Conservation (phyloP, 1,140 invertebrate genomes). For the Procambarus clarkii region DNA sequence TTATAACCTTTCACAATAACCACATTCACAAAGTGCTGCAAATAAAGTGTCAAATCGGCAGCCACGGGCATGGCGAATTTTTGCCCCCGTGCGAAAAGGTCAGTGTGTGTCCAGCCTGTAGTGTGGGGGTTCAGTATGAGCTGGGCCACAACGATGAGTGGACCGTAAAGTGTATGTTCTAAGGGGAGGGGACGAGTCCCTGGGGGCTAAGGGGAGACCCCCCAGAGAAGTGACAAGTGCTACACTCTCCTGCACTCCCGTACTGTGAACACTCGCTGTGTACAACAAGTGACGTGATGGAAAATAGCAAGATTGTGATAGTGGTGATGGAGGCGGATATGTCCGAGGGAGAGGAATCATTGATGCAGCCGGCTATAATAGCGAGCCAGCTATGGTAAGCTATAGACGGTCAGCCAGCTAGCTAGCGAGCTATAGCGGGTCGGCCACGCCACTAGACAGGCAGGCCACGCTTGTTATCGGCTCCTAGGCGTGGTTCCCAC, state of each 20-base stretch:
- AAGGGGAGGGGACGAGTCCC: neutral
- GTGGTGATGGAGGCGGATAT: neutral
- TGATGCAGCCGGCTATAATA: too few relatives aligned
- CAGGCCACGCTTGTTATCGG: neutral
- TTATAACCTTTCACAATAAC: too few relatives aligned
- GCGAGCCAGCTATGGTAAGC: too few relatives aligned
- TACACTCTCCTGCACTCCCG: neutral
- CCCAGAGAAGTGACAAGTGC: conserved; percentile 1
- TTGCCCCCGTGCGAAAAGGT: conserved; percentile 48
- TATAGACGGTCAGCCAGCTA: too few relatives aligned
- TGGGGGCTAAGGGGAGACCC: neutral
- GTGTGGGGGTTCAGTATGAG: conserved; percentile 25
- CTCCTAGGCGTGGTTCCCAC: neutral
- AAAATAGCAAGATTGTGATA: too few relatives aligned
- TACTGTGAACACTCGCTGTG: neutral
- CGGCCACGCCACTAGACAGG: too few relatives aligned
- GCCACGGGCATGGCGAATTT: conserved; percentile 22
- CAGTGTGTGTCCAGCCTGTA: neutral
- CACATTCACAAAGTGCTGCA: neutral
- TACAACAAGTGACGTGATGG: neutral
- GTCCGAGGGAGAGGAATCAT: too few relatives aligned
- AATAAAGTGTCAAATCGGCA: conserved; percentile 24
- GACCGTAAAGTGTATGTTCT: conserved; percentile 16
- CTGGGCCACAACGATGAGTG: conserved; percentile 33
- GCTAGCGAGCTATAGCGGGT: neutral